phyloP scores from a whole-genome alignment of 1,140 invertebrate species.

The Oscheius sp. region DNA sequence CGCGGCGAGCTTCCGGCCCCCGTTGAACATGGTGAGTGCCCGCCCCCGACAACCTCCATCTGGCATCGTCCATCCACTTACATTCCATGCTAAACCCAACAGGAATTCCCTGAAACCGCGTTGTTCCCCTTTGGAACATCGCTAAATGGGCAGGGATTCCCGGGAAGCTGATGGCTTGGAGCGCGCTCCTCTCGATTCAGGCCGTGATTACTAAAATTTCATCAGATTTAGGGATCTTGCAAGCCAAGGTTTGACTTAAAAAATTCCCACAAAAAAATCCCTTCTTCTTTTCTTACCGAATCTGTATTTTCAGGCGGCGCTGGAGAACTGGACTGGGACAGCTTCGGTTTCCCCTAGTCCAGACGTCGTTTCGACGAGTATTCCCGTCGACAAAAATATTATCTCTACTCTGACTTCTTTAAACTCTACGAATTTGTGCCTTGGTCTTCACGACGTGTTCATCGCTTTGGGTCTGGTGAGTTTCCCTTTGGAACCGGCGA shows the following conservation, averaged over 20 bases:
- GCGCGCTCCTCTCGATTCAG: constrained; percentile 25
- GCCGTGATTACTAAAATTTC: not conserved
- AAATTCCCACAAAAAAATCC: no score
- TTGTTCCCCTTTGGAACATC: not conserved
- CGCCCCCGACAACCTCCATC: not conserved
- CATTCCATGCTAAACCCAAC: not conserved
- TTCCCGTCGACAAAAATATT: not conserved
- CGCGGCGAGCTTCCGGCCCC: constrained; percentile 9
- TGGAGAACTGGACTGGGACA: constrained; percentile 13
- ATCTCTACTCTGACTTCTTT: not conserved
- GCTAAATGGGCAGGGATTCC: not conserved
- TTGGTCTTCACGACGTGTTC: constrained; percentile 53
- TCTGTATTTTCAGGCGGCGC: not conserved
- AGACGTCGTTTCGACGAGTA: constrained; percentile 4
- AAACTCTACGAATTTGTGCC: constrained; percentile 38
- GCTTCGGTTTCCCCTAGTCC: constrained; percentile 2
- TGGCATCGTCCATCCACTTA: not conserved
- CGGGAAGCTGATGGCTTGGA: constrained; percentile 18
- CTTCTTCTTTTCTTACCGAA: no score
- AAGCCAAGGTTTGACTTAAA: not conserved
- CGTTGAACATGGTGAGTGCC: constrained; percentile 11
- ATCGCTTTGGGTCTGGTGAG: constrained; percentile 55
- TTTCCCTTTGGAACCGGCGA: constrained; percentile 2
- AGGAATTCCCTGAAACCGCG: not conserved
- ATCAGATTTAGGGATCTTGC: not conserved